Evolutionary conservation across 2,888 invertebrate species (phyloP), one percentile per base, ranked within the genome.

Genomic region (Nemotelus nigrinus): DNA sequence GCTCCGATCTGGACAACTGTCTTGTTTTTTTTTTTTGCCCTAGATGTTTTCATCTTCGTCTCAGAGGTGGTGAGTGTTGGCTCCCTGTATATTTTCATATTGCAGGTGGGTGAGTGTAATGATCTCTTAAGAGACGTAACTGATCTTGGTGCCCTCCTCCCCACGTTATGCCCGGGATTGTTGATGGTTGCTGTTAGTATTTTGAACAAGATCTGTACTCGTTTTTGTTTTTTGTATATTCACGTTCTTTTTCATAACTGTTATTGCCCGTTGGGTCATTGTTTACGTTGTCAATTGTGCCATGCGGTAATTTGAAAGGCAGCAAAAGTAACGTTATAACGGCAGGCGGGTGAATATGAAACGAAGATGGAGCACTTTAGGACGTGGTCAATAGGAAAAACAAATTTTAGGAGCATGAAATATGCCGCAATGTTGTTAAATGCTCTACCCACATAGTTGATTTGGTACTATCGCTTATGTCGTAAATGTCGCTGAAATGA

Each of bases 251-350:
- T 65, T 47, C 7, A 47, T 65, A 65, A 65, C 65, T 65, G 65
- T 65, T 65, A 65, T 65, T 65, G 65, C 65, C 63, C 65, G 65
- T 65, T 65, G 65, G 65, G 45, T 65, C 65, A 45, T 65, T 65
- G 65, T 65, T 65, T 65, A 65, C 65, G 65, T 65, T 65, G 65
- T 65, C 65, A 65, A 25, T 65, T 65, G 65, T 65, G 65, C n/a
- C 44, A 45, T 45, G 65, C 65, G 65, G 47, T 65, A 65, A 65
- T 65, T 65, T 43, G 47, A 7, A 6, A 39, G 47, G 25, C 25
- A 63, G 43, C 63, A 63, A 63, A 39, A 43, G 63, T 63, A 63
- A 63, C 25, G 25, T 25, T 25, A 25, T 25, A 25, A 25, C 25
- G 25, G 25, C 25, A 25, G 25, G 25, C 25, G 25, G 25, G 25